Percentiles rank a stretch among this genome's conserved stretches.
These are phyloP conservation scores for Gibbula magus DNA, from an alignment of 2,888 invertebrate genomes.

Conservation along the genomic window DNA sequence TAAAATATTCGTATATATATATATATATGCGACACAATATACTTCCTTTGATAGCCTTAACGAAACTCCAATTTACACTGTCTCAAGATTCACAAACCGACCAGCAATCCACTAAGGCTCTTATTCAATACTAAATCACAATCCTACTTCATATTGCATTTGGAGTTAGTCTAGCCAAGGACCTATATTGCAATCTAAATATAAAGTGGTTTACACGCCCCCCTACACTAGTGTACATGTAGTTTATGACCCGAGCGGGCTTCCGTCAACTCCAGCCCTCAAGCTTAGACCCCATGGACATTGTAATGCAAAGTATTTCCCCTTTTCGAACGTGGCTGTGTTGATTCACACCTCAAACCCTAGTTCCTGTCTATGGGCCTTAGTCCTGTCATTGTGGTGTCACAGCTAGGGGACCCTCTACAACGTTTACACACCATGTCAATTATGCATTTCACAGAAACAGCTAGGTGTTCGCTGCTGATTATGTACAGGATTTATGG, in stretches of 20 bases:
- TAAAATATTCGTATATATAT: no score
- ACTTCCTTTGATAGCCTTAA: no score
- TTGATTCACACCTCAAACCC: neutral
- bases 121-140: no score
- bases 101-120: no score
- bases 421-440: neutral
- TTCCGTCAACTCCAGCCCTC: neutral
- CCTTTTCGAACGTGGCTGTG: neutral
- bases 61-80: no score
- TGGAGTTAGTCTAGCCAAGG: no score
- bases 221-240: neutral
- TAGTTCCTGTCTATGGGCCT: no score
- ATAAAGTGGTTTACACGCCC: neutral
- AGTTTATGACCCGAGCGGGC: neutral
- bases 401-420: neutral
- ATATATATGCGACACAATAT: no score
- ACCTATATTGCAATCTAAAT: neutral
- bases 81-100: no score
- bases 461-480: neutral
- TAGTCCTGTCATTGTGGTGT: neutral
- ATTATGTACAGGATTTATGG: no score
- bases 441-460: neutral
- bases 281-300: neutral
- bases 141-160: no score
- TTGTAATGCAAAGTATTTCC: slow-evolving; percentile 6